These are phyloP conservation scores for Echiichthys vipera DNA, from an alignment of 2,797 vertebrate species.

Conservation along the genomic window DNA sequence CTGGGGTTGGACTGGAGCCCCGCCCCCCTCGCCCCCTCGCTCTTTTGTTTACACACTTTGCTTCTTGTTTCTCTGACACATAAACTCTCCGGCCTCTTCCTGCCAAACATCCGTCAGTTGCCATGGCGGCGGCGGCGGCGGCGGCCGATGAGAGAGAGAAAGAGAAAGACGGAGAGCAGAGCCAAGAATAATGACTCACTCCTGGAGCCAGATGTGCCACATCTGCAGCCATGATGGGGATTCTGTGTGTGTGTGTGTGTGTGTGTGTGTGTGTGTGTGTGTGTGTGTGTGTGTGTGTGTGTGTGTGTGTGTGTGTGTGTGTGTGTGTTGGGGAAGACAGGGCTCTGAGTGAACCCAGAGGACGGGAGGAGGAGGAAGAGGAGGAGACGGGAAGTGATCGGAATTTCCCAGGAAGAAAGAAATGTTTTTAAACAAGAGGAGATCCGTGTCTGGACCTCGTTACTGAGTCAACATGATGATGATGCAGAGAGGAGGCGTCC, in stretches of 20 bases:
- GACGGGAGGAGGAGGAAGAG: neutral
- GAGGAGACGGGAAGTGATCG: conserved; percentile 36
- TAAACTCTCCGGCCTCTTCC: conserved; percentile 57
- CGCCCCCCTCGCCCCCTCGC: conserved; percentile 80
- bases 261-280: conserved; percentile 32
- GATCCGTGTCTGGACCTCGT: no score
- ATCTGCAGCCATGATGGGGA: conserved; percentile 80
- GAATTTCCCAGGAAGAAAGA: conserved; percentile 59
- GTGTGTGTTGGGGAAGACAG: no score
- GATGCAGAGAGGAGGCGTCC: no score
- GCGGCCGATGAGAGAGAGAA: neutral
- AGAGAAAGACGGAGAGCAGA: conserved; percentile 20
- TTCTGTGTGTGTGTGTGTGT: conserved; percentile 42
- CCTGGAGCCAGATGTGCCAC: conserved; percentile 88
- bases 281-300: conserved; percentile 8
- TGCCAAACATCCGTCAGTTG: conserved; percentile 92
- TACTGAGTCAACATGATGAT: no score
- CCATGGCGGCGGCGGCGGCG: conserved; percentile 84
- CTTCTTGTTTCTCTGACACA: no score
- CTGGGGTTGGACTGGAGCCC: conserved; percentile 89
- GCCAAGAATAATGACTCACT: conserved; percentile 81
- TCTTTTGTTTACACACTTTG: conserved; percentile 32
- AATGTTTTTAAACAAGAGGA: no score
- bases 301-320: neutral
- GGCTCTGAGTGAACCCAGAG: no score